Evolutionary conservation across 1,140 invertebrate genomes (phyloP).

Genomic region (Drosophila takahashii): DNA sequence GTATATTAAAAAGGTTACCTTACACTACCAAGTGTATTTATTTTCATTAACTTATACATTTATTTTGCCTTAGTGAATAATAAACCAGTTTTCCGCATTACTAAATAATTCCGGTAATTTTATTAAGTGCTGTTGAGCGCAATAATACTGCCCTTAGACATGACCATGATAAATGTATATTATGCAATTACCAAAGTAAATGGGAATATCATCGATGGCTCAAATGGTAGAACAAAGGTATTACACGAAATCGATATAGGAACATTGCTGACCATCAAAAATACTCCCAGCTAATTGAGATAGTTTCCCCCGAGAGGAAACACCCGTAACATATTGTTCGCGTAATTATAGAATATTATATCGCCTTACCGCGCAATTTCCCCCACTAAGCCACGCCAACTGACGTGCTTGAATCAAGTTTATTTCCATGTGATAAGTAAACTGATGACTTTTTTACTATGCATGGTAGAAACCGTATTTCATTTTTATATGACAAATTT

Average conservation of each 20-base stretch:
- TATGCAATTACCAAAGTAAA: conserved; percentile 32
- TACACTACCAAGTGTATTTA: background rate
- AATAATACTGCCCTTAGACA: conserved; percentile 7
- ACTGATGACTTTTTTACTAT: conserved; percentile 14
- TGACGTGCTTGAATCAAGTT: conserved; percentile 16
- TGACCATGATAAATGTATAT: conserved; percentile 19
- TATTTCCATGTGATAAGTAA: conserved; percentile 17
- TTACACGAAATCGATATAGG: conserved; percentile 18
- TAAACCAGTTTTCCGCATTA: conserved; percentile 6
- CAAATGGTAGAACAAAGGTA: conserved; percentile 12
- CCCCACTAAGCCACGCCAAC: conserved; percentile 24
- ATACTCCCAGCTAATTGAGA: conserved; percentile 6
- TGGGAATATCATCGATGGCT: conserved; percentile 15
- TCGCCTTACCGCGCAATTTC: conserved; percentile 20
- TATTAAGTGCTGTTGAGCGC: conserved; percentile 4
- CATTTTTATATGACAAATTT: conserved; percentile 10
- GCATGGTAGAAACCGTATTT: background rate
- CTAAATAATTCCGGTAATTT: background rate
- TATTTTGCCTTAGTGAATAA: background rate
- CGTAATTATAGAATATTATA: conserved; percentile 26
- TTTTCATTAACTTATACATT: background rate
- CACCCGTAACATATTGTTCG: conserved; percentile 8
- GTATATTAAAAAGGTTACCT: background rate
- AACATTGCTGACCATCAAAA: conserved; percentile 10
- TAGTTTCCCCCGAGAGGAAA: background rate